Evolutionary conservation across 92 coral and sea anemone species (phyloP), one percentile per base, ranked within the genome.

Genomic region (Phenganax subtilis): DNA sequence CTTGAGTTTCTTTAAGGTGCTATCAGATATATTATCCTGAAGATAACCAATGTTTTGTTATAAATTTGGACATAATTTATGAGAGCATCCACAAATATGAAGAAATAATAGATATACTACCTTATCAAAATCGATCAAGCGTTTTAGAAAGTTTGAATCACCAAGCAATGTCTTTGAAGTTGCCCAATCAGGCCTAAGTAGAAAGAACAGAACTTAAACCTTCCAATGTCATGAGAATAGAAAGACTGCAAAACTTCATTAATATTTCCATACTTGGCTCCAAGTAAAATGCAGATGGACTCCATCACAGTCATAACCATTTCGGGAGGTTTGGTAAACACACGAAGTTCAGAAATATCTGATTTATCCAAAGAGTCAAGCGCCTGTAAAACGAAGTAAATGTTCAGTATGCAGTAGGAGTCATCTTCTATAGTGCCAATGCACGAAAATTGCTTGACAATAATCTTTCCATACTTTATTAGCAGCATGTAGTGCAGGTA

Each of bases 281-380:
- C 92, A 51, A 96, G 88, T 55, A 96, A 85, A 71, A 96, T 91
- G 68, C 99, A 96, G 80, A 96, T 96, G 62, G 99, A 88, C 76
- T 96, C 99, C 99, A 96, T 96, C 53, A 96, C 99, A 11, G 99
- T 96, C 99, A 96, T 96, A 12, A 96, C 99, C 86, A 96, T 91
- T 78, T 96, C 99, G 3, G 99, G 99, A 1, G 99, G 99, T 76
- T 89, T 96, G 77, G 96, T 96, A 85, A 96, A 92, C 85, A 96
- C 99, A 67, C 97, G 97, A 68, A 96, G 85, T 88, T 94, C 98
- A 11, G 98, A 94, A 72, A 94, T 94, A 80, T 94, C 98, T 27
- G 91, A 89, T 86, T 94, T 94, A 78, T 94, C 98, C 59, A 94
- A 85, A 9, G 98, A 87, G 63, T 94, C 98, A 60, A 94, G 88